A percentile compares a stretch with the other conserved stretches of the same genome.
phyloP scores from a whole-genome alignment of 2,113 vertebrate genomes.

The Camarhynchus parvulus region DNA sequence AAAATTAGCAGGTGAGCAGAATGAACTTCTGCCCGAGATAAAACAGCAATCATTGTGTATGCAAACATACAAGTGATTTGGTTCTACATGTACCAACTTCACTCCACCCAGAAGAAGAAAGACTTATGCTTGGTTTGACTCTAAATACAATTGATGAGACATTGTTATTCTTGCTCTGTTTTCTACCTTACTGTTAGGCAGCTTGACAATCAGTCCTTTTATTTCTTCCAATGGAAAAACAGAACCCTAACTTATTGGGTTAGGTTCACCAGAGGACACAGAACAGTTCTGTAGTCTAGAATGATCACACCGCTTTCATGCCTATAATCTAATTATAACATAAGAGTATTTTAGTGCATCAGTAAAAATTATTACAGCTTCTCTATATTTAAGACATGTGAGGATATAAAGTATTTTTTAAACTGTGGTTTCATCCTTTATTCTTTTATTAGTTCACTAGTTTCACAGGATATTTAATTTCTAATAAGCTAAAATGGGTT shows the following conservation, averaged over 20 bases:
- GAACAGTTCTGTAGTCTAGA: conserved; percentile 35
- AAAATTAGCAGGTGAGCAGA: not conserved
- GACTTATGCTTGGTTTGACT: not conserved
- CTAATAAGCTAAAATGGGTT: not conserved
- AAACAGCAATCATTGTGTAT: not conserved
- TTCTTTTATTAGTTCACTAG: not conserved
- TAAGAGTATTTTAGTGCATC: conserved; percentile 7
- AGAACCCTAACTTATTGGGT: conserved; percentile 65
- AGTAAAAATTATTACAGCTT: conserved; percentile 1
- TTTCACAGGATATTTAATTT: not conserved
- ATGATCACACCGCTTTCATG: conserved; percentile 42
- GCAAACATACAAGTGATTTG: not conserved
- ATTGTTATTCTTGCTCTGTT: not conserved
- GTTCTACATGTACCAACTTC: not conserved
- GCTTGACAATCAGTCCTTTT: conserved; percentile 47
- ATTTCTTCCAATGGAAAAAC: conserved; percentile 68
- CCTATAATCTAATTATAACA: conserved; percentile 33
- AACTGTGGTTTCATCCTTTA: not conserved
- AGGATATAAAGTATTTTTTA: not conserved
- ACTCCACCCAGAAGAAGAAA: not conserved
- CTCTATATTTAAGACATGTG: not conserved
- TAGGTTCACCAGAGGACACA: conserved; percentile 71
- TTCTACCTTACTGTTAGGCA: not conserved
- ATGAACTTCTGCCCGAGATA: not conserved
- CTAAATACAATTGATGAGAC: not conserved